These are phyloP conservation scores for Andrena flavipes DNA, from an alignment of 2,888 invertebrate species.

Conservation along the genomic window DNA sequence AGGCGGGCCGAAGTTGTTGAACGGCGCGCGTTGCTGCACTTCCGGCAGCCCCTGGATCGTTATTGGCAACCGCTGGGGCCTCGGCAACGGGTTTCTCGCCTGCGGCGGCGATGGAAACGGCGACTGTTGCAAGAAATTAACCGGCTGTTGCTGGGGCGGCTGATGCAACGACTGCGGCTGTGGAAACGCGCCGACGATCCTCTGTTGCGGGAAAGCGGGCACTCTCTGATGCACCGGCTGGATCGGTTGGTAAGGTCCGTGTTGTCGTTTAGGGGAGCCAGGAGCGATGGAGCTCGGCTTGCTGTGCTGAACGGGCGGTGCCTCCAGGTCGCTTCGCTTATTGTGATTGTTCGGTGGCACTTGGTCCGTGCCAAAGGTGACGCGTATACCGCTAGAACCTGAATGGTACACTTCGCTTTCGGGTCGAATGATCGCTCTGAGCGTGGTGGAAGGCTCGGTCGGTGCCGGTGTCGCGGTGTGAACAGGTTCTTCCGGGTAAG, in stretches of 20 bases:
- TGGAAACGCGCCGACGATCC: constrained; percentile 83
- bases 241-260: constrained; percentile 81
- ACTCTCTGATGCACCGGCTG: constrained; percentile 76
- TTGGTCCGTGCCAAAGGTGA: constrained; percentile 91
- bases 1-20: constrained; percentile 81
- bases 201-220: constrained; percentile 81
- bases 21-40: constrained; percentile 79
- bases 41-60: constrained; percentile 82
- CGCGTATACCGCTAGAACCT: constrained; percentile 92
- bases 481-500: constrained; percentile 87
- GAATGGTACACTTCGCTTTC: constrained; percentile 93
- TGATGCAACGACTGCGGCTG: constrained; percentile 82
- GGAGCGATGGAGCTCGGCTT: constrained; percentile 69
- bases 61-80: constrained; percentile 79
- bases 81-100: constrained; percentile 60
- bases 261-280: constrained; percentile 81
- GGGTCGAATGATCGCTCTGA: constrained; percentile 93
- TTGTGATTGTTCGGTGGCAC: constrained; percentile 83
- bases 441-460: constrained; percentile 90
- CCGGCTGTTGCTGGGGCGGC: constrained; percentile 60
- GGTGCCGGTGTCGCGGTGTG: constrained; percentile 86
- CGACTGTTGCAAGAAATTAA: constrained; percentile 64
- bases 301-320: constrained; percentile 82
- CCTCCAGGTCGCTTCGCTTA: constrained; percentile 79
- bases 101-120: constrained; percentile 57